Evolutionary conservation across 2,888 invertebrate species (phyloP), one percentile per base, ranked within the genome.

Genomic region (Steinernema hermaphroditum): DNA sequence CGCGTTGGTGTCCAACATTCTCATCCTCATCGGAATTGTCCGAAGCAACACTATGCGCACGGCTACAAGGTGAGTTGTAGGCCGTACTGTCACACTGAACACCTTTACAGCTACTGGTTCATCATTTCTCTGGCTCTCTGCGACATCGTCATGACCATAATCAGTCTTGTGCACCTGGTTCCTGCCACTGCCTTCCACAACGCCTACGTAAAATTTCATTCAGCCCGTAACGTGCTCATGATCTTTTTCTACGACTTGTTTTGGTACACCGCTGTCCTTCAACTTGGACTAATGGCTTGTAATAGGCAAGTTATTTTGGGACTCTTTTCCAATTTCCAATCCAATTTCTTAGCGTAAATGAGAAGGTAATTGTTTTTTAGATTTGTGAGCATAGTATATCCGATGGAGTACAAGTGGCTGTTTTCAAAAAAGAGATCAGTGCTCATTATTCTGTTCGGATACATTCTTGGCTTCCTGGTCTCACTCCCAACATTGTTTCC

Each of bases 251-350:
- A 85, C 76, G 82, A 85, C 71, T 75, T 85, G 24, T 85, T 84
- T 74, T 85, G 85, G 85, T 85, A 85, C 74, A 81, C 83, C n/a
- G 84, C 80, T 19, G 85, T 85, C 8, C 79, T 85, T 1, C 82
- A 83, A 68, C 74, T 85, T 27, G 82, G 83, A 9, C 75, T 83
- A 22, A 85, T 85, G 85, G 85, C 85, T 1, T 76, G 80, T 19
- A 85, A 85, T 74, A 75, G 85, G 81, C 82, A 72, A 19, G 57
- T 34, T 44, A 57, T 41, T 32, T 49, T 44, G 27, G 2, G 22
- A 22, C 37, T 2, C 24, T 19, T 24, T 46, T 72, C 71, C 34
- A 72, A 32, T 27, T 37, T 46, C n/a, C 46, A 46, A 46, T 46
- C 46, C 46, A 46, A 46, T 46, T 46, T 46, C 46, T 46, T n/a